These are phyloP conservation scores for Notarius lentiginosus DNA, from an alignment of 2,113 vertebrate genomes.

Conservation along the genomic window DNA sequence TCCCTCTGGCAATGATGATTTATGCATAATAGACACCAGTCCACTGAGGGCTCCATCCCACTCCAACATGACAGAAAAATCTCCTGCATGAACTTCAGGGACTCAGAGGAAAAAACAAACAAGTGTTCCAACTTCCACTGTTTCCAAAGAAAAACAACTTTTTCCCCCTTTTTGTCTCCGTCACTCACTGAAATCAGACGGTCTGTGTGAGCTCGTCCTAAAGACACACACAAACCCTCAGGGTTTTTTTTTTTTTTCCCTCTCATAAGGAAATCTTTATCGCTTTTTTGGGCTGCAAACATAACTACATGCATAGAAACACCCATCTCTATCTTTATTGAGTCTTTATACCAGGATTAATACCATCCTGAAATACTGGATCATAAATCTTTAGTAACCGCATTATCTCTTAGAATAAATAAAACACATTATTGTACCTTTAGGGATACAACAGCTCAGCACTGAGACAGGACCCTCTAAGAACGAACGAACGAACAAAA, in stretches of 20 bases:
- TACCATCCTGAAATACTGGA: neutral
- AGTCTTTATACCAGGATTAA: neutral
- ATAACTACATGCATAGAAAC: neutral
- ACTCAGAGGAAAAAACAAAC: neutral
- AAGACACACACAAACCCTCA: neutral
- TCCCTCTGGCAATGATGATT: constrained; percentile 1
- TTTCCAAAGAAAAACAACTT: neutral
- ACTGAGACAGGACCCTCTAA: too few relatives aligned
- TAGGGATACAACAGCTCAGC: too few relatives aligned
- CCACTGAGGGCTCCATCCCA: neutral
- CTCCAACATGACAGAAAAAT: neutral
- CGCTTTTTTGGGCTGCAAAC: neutral
- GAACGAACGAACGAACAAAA: too few relatives aligned
- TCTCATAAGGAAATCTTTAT: neutral
- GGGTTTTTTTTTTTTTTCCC: neutral
- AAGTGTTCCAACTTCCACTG: neutral
- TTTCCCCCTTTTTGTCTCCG: neutral
- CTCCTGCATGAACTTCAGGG: neutral
- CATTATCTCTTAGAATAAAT: neutral
- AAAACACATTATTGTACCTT: too few relatives aligned
- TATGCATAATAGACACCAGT: neutral
- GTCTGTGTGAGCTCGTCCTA: neutral
- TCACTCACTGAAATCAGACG: neutral
- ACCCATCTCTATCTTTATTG: neutral
- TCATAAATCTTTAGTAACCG: neutral